Conservation (phyloP, 1,140 invertebrate genomes). For the Sogatella furcifera region DNA sequence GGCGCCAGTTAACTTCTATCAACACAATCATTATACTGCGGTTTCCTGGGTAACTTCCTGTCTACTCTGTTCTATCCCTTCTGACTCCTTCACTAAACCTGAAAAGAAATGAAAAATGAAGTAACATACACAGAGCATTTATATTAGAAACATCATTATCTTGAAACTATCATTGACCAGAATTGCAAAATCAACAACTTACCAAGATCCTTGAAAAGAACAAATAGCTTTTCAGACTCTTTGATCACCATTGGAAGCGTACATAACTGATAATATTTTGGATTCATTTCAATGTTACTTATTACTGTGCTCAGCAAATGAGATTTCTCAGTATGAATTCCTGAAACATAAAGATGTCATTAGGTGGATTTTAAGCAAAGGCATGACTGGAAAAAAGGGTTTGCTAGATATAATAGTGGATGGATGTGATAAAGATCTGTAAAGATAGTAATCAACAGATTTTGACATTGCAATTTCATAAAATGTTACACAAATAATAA, state of each 20-base stretch:
- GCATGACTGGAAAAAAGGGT: no score
- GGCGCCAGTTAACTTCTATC: no score
- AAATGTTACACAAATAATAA: no score
- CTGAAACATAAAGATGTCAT: slow-evolving; percentile 27
- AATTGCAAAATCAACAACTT: background rate
- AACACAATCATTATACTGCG: background rate
- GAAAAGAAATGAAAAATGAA: background rate
- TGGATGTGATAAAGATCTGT: no score
- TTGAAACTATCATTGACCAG: background rate
- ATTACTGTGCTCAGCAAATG: slow-evolving; percentile 86
- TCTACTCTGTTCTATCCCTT: no score
- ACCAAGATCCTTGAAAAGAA: slow-evolving; percentile 20
- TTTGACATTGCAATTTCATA: no score
- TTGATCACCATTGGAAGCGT: slow-evolving; percentile 59
- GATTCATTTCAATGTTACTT: slow-evolving; percentile 69
- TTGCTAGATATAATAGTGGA: no score
- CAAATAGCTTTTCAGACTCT: slow-evolving; percentile 46
- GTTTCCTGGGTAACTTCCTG: background rate
- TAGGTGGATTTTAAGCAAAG: no score
- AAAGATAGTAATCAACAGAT: no score
- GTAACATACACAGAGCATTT: background rate
- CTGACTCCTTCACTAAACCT: no score
- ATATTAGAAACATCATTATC: no score
- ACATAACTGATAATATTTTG: slow-evolving; percentile 74
- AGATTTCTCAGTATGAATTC: slow-evolving; percentile 65